Conservation (phyloP, 1,140 invertebrate species). For the Popillia japonica region DNA sequence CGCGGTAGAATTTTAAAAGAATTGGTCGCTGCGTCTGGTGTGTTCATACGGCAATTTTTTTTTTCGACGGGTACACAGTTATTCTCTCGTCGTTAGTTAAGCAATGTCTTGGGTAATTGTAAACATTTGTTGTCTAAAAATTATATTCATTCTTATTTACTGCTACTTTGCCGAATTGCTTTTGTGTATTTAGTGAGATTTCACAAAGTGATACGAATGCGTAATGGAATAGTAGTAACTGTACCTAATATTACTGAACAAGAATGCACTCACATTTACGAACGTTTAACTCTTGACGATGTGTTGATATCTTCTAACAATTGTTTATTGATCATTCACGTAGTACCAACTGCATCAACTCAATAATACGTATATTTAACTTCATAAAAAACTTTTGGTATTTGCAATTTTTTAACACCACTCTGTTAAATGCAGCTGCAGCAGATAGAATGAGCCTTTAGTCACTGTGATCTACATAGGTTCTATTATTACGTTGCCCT, state of each 20-base stretch:
- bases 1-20: background rate
- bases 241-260: background rate
- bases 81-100: background rate
- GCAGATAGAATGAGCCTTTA: no score
- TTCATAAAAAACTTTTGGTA: no score
- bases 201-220: background rate
- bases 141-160: background rate
- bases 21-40: background rate
- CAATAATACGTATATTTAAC: no score
- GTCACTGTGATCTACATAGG: no score
- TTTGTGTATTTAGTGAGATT: background rate
- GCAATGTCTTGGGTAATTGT: background rate
- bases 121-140: constrained; percentile 3
- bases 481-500: no score
- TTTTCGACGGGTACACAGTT: background rate
- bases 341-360: no score
- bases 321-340: no score
- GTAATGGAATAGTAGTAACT: background rate
- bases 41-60: background rate
- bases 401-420: no score
- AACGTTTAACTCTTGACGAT: no score
- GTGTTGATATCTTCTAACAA: no score
- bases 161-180: background rate
- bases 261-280: no score
- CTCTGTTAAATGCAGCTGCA: no score